Evolutionary conservation across 2,113 vertebrate genomes (phyloP), one percentile per base, ranked within the genome.

Genomic region (Perognathus longimembris): DNA sequence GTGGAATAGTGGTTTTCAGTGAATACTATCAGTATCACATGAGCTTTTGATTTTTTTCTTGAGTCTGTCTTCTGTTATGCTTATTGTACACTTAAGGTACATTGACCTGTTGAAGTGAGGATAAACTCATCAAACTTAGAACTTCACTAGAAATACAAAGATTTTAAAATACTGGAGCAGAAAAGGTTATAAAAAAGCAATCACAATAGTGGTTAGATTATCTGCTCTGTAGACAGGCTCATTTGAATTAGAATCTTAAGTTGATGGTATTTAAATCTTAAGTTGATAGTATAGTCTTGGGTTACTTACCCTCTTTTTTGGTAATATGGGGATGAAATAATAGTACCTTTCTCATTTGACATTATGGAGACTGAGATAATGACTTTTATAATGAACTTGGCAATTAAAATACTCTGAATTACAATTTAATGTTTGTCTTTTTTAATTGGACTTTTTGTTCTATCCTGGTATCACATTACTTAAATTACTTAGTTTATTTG

Each of bases 401-500:
- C 50, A 90, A 24, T 21, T 74, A 71, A 54, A 74, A 8, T 70
- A 20, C 18, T 67, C 3, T 79, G 1, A 82, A 61, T 73, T 86
- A 76, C 36, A 50, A 42, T 63, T 82, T 94, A 73, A 89, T 83
- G 38, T 7, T 34, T 73, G 66, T 73, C 17, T 54, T 54, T 54
- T 90, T 93, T 94, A 42, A 80, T 74, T 79, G 75, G 57, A 59
- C 4, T 75, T 93, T 73, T 90, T 61, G 21, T 7, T 81, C 6
- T 61, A 12, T 59, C 36, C n/a, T 50, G 76, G 61, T 61, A 0
- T 81, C 32, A 45, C 12, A 64, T 71, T 64, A 85, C 30, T 85
- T 66, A 83, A 64, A 17, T 88, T 45, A 82, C 30, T 81, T 89
- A 45, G 21, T 88, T 88, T 77, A 66, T 88, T 94, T 88, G 12